Evolutionary conservation across 2,113 vertebrate species (phyloP).

Genomic region (Solea senegalensis): DNA sequence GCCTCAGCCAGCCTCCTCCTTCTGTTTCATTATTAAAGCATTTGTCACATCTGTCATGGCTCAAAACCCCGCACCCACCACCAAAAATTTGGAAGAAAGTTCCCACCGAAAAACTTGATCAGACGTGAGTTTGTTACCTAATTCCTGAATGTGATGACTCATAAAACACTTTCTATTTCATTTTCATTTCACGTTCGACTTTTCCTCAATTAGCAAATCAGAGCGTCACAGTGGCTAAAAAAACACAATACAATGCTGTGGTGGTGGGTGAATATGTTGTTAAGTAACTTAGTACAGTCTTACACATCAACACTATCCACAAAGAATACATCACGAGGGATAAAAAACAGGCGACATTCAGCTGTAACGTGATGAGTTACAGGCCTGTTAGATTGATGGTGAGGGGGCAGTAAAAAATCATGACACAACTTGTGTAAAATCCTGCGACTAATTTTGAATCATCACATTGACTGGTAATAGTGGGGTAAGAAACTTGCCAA

Average conservation of each 20-base stretch:
- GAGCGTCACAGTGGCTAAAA: neutral
- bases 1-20: constrained; percentile 19
- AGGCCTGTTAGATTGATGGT: neutral
- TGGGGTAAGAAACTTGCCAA: neutral
- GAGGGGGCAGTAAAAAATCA: neutral
- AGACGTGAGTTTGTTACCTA: neutral
- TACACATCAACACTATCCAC: neutral
- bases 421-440: constrained; percentile 3
- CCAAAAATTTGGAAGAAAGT: constrained; percentile 16
- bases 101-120: constrained; percentile 12
- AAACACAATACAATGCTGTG: neutral
- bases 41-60: neutral
- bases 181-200: constrained; percentile 10
- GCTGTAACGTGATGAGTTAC: neutral
- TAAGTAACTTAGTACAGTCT: neutral
- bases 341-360: neutral
- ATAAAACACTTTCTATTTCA: constrained; percentile 12
- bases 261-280: neutral
- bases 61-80: constrained; percentile 4
- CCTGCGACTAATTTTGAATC: constrained; percentile 16
- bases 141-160: constrained; percentile 20
- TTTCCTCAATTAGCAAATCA: neutral
- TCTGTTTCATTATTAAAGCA: constrained; percentile 7
- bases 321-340: neutral
- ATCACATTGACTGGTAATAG: neutral